phyloP scores from a whole-genome alignment of 1,140 invertebrate genomes.

The Drosophila melanica region DNA sequence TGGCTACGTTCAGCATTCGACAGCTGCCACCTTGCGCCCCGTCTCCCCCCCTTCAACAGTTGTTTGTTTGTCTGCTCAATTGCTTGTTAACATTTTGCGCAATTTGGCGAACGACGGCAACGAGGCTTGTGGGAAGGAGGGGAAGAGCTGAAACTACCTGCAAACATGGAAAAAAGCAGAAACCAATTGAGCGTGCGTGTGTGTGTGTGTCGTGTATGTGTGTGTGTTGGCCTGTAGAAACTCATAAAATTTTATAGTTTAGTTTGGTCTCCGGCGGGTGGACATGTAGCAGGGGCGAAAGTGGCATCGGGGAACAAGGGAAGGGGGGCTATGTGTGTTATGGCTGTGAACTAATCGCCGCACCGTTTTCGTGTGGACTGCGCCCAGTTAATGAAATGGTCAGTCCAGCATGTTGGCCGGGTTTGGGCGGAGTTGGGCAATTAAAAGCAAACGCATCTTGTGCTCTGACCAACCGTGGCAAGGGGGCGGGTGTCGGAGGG shows the following conservation, averaged over 20 bases:
- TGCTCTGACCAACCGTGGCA: not conserved
- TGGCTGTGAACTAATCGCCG: conserved; percentile 79
- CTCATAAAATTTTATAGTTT: conserved; percentile 82
- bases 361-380: conserved; percentile 67
- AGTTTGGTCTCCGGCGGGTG: conserved; percentile 42
- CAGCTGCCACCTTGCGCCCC: conserved; percentile 8
- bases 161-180: conserved; percentile 77
- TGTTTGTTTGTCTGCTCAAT: conserved; percentile 82
- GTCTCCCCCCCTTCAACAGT: conserved; percentile 46
- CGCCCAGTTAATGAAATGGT: conserved; percentile 77
- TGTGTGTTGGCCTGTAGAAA: conserved; percentile 58
- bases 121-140: not conserved
- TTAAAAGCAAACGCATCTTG: conserved; percentile 61
- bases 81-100: conserved; percentile 82
- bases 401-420: conserved; percentile 36
- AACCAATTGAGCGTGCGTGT: conserved; percentile 74
- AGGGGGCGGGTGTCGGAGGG: not conserved
- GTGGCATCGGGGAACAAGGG: too few species aligned
- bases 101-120: conserved; percentile 61
- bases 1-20: not conserved
- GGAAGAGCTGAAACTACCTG: conserved; percentile 71
- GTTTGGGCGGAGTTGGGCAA: conserved; percentile 31
- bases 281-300: not conserved
- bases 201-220: conserved; percentile 30
- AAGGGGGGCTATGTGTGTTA: conserved; percentile 59